Evolutionary conservation across 2,797 vertebrate genomes (phyloP), one percentile per base, ranked within the genome.

Genomic region (Anableps anableps): DNA sequence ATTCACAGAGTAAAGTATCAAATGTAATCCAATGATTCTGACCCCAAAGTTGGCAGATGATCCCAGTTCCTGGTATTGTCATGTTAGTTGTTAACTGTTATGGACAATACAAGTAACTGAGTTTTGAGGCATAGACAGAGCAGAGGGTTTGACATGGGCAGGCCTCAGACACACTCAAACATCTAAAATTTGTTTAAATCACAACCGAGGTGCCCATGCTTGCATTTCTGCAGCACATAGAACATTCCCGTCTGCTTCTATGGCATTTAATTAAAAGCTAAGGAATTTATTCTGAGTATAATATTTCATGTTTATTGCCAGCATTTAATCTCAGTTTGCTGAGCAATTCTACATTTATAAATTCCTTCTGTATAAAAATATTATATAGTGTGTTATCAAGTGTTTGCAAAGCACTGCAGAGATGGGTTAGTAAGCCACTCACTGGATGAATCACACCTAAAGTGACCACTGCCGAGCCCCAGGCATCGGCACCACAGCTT

Each of bases 391-490:
- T 80, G 84, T 38, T 74, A 79, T 29, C 70, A 64, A 19, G 17
- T 78, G 43, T 84, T 77, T 88, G 86, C 77, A 62, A 84, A 93
- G 93, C 92, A 92, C 41, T 82, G 91, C 88, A 82, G 86, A 80
- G 58, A 90, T 74, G 81, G 89, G 90, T 94, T 94, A 88, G 74
- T 91, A 89, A 96, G 91, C 95, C 96, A 99, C 99, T 99, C 97
- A 99, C 99, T 99, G 95, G 98, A 99, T 88, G 99, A 99, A 93
- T 99, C 98, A 76, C 99, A 99, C 93, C 96, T 96, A 96, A 99
- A 99, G 85, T 99, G 98, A 26, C 99, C 98, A 26, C 97, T 99
- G 95, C 97, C 97, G 85, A 98, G 97, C 81, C 99, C 98, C 36
- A 99, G 93, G 91, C 99, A 99, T 91, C 94, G 97, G 95, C 99